Evolutionary conservation across 2,113 vertebrate species (phyloP), one percentile per base, ranked within the genome.

Genomic region (Lota lota): DNA sequence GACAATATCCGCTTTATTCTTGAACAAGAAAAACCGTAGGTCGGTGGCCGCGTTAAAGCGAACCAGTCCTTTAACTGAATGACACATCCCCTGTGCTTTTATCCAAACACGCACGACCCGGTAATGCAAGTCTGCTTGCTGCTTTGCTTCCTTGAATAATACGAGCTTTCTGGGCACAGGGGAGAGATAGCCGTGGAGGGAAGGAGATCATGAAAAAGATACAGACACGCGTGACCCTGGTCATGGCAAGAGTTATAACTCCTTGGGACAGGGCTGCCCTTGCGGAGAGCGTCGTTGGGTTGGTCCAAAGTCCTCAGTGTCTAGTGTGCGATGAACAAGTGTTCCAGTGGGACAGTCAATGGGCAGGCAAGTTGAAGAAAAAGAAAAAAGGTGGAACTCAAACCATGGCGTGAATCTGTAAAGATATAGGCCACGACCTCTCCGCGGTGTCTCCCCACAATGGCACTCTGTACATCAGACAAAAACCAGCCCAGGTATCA

Each of bases 71-170:
- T 63, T 71, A 57, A 81, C 75, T 70, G 63, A 74, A 66, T 66
- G 3, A 51, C 70, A 59, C 68, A 51, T 69, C 67, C 67, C 67
- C 24, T 21, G 68, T 64, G 69, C 22, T 68, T 53, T 14, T 56
- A 78, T 72, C 63, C 54, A 22, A 65, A 70, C 76, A 61, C 14
- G 50, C 15, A 5, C 15, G 24, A 64, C 73, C 56, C 51, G 64
- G 18, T 79, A 74, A 83, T 81, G 74, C 28, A 62, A 57, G 59
- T 47, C 40, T 14, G 7, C 40, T 15, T 36, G 61, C 68, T 72
- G 74, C 64, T 74, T 75, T 61, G 56, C 66, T 67, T 74, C 61
- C 72, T 69, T 53, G 58, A 74, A 68, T 74, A 82, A 78, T 68
- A 74, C 16, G 21, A 68, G 21, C 24, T 21, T 81, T 83, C 63